Conservation (phyloP, 2,888 invertebrate species). For the Prostheceraeus crozeri region DNA sequence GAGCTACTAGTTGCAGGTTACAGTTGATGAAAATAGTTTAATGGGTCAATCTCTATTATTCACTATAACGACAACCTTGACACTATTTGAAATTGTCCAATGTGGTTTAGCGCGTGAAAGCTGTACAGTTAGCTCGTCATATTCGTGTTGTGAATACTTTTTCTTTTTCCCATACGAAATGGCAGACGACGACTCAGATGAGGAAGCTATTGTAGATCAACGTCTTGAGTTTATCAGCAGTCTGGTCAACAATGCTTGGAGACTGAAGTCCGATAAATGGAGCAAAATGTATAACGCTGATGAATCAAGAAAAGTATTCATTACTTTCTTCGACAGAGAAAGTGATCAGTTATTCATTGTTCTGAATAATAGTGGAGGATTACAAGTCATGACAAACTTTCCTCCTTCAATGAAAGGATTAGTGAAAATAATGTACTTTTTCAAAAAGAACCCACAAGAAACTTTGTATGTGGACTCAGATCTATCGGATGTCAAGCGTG, state of each 20-base stretch:
- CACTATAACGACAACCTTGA: too few species aligned
- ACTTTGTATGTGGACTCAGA: neutral
- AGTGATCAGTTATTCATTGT: neutral
- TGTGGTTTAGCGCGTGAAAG: too few species aligned
- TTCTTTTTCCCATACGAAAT: too few species aligned
- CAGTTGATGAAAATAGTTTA: too few species aligned
- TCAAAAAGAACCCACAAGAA: constrained; percentile 63
- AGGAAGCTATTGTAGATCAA: constrained; percentile 25
- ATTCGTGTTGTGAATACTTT: too few species aligned
- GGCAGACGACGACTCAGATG: too few species aligned
- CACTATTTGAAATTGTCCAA: too few species aligned
- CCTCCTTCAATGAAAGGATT: constrained; percentile 63
- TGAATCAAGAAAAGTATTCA: constrained; percentile 19
- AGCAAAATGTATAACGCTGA: constrained; percentile 61
- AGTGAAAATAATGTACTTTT: constrained; percentile 61
- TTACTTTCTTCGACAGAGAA: constrained; percentile 17
- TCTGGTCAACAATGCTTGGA: constrained; percentile 20
- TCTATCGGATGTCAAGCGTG: constrained; percentile 54
- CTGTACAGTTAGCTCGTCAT: too few species aligned
- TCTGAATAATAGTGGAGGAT: constrained; percentile 42
- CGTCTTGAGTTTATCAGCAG: constrained; percentile 21
- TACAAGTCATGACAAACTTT: constrained; percentile 71
- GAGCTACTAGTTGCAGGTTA: too few species aligned
- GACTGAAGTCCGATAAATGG: constrained; percentile 71
- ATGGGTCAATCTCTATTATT: too few species aligned